Percentiles rank a stretch among this genome's conserved stretches.
These are phyloP conservation scores for Lissonota sp. DNA, from an alignment of 2,888 invertebrate species.

Conservation along the genomic window DNA sequence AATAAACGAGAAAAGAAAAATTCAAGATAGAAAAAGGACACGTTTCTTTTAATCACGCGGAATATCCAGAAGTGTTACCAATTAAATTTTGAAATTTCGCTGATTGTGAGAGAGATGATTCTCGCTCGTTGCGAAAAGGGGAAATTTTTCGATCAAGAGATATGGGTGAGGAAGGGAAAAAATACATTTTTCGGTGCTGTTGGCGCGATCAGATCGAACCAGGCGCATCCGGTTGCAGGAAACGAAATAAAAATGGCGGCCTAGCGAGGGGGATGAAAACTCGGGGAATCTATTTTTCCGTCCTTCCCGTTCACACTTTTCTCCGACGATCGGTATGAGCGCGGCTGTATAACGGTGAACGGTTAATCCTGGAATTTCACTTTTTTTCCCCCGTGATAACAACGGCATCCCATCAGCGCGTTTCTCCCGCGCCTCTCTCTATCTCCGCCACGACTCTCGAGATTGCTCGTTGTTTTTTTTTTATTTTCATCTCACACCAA, in stretches of 20 bases:
- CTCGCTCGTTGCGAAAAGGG: not conserved
- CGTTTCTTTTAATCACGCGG: not conserved
- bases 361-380: constrained; percentile 79
- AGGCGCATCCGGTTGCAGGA: constrained; percentile 58
- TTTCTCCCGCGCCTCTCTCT: constrained; percentile 52
- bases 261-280: constrained; percentile 17
- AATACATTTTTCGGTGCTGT: constrained; percentile 32
- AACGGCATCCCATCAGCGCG: constrained; percentile 73
- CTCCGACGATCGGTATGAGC: constrained; percentile 62
- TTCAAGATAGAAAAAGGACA: not conserved
- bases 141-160: constrained; percentile 23
- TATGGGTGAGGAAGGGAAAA: not conserved
- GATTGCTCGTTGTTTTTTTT: constrained; percentile 60
- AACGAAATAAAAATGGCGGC: constrained; percentile 62
- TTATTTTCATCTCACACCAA: constrained; percentile 42
- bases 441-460: constrained; percentile 59
- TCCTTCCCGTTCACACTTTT: constrained; percentile 53
- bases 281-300: constrained; percentile 49
- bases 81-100: no score
- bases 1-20: not conserved
- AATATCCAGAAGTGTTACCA: not conserved
- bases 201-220: constrained; percentile 53
- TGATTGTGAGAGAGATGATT: no score
- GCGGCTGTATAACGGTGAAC: constrained; percentile 78
- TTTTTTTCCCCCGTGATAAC: constrained; percentile 70